Conservation (phyloP, 2,113 vertebrate genomes). For the Alouatta palliata region DNA sequence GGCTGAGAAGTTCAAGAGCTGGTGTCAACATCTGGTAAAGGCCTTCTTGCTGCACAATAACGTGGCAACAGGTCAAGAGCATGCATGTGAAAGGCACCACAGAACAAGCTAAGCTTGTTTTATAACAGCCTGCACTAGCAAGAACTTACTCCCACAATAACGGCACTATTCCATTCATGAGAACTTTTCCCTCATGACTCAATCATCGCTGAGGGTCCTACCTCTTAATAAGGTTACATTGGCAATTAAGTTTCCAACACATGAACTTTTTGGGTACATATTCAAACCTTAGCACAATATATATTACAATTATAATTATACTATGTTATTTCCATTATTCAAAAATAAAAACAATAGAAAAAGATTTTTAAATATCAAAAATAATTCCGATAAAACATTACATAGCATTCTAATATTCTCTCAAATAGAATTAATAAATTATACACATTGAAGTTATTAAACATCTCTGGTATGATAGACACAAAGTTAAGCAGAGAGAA, state of each 20-base stretch:
- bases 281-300: background rate
- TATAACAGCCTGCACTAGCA: background rate
- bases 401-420: background rate
- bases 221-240: background rate
- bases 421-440: background rate
- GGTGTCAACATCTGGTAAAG: background rate
- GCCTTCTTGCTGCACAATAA: background rate
- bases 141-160: background rate
- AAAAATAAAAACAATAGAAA: background rate
- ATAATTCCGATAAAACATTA: background rate
- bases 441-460: background rate
- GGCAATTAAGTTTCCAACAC: background rate
- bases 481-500: background rate
- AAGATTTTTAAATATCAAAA: background rate
- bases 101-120: background rate
- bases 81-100: background rate
- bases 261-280: background rate
- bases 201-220: background rate
- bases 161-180: background rate
- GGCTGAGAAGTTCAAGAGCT: background rate
- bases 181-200: background rate
- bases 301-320: background rate
- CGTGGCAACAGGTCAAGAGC: background rate
- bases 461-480: background rate
- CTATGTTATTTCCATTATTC: background rate